Base-by-base conservation (phyloP, 1,140 invertebrate genomes). In the Drosophila fuyamai region DNA sequence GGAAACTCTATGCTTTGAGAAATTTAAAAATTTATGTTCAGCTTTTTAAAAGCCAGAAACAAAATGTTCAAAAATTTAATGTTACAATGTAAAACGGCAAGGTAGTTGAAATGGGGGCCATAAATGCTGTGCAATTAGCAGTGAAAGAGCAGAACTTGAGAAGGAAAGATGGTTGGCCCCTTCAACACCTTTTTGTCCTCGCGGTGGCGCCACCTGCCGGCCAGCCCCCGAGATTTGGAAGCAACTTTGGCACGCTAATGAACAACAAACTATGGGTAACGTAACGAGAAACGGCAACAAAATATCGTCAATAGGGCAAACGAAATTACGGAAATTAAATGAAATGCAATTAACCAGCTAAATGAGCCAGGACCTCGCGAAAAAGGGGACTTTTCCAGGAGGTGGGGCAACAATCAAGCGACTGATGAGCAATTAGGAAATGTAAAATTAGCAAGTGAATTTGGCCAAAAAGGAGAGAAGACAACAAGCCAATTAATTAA, bases 331-430 rank as follows among this genome's bases (percentile, higher is more conserved):
- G 72, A 66, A 67, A 76, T 66, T 48, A 66, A 85, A 70, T 66
- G 76, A 77, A 86, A 83, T 83, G 83, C 83, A 86, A 86, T 86
- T 88, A 86, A 79, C 72, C 77, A 68, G 78, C 67, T 71, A 83
- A 88, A 83, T 73, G 76, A 71, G 75, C 72, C n/a, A 56, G 35
- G 27, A 50, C 44, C 35, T 59, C 44, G 55, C 53, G 10, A 18
- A 12, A 58, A 44, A 47, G 12, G 18, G 27, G 23, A 29, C 29
- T 38, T 29, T 38, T 29, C 16, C 32, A 36, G 65, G 14, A 13
- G 13, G 8, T 9, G 23, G 46, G 38, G 27, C 40, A 76, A 88
- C 82, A 88, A 86, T 82, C 67, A 71, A 54, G 59, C 55, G 58
- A 43, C 79, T 79, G 79, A 83, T 83, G 79, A 83, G 76, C 83